Evolutionary conservation across 2,888 invertebrate genomes (phyloP), one percentile per base, ranked within the genome.

Genomic region (Zelleria hepariella): DNA sequence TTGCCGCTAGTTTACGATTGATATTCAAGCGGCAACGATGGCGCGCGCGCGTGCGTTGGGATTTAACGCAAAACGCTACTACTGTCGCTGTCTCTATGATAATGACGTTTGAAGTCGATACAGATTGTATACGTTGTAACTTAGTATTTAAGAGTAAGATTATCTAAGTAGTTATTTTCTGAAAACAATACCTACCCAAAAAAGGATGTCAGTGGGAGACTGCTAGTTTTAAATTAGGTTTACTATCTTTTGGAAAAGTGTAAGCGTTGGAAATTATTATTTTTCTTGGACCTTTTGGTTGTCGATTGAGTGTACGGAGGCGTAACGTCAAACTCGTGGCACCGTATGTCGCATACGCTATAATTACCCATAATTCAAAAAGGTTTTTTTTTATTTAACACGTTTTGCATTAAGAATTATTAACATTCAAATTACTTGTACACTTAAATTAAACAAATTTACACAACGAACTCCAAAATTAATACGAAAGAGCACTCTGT

Each of bases 401-500:
- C 51, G 51, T 51, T 51, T n/a, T n/a, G n/a, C n/a, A n/a, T n/a
- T n/a, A 51, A 10, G 21, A n/a, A 23, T 53, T 8, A 53, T 53
- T 53, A 53, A 25, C 53, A 23, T 4, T 24, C 53, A 53, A 78
- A 76, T 77, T 73, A 75, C 70, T 69, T 67, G 68, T 63, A 69
- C 71, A 70, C 64, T 60, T 18, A 60, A 42, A 49, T 65, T 84
- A 82, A 80, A 78, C 69, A 67, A 80, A 84, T 82, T 83, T 80
- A 80, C 77, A 75, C 78, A 77, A 79, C 77, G 75, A 78, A 80
- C 81, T 82, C 77, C 78, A 78, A 82, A 85, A 82, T 85, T 83
- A 82, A 82, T 82, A 82, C 77, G 79, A 80, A 81, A 79, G 80
- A 80, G 81, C 84, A 82, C 86, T 86, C 78, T 81, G 81, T 86